These are phyloP conservation scores for Acanthosoma haemorrhoidale DNA, from an alignment of 2,888 invertebrate genomes.

Conservation along the genomic window DNA sequence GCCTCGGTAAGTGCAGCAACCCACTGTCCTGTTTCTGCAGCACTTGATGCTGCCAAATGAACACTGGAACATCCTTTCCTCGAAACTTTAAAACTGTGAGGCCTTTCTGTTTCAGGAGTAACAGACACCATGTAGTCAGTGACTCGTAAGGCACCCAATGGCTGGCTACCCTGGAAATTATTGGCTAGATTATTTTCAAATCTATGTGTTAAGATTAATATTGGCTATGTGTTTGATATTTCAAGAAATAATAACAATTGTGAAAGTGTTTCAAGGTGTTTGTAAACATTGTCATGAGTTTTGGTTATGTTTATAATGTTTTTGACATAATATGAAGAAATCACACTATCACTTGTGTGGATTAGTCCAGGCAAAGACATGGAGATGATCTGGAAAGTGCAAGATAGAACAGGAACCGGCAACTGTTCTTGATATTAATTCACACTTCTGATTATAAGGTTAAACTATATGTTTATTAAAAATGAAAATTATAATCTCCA, in stretches of 20 bases:
- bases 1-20: slow-evolving; percentile 40
- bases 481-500: too few relatives aligned
- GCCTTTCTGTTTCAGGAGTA: slow-evolving; percentile 61
- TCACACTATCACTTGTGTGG: too few relatives aligned
- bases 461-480: too few relatives aligned
- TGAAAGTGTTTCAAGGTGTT: neutral
- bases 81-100: slow-evolving; percentile 60
- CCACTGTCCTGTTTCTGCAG: slow-evolving; percentile 42
- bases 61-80: slow-evolving; percentile 65
- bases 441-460: too few relatives aligned
- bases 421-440: too few relatives aligned
- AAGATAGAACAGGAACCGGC: too few relatives aligned
- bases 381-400: too few relatives aligned
- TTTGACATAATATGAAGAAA: too few relatives aligned
- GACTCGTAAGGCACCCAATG: slow-evolving; percentile 82
- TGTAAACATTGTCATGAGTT: too few relatives aligned
- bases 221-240: neutral
- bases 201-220: neutral
- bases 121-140: slow-evolving; percentile 69
- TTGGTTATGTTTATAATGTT: too few relatives aligned
- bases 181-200: neutral
- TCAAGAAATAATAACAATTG: neutral
- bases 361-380: too few relatives aligned
- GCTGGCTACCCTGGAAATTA: slow-evolving; percentile 66
- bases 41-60: slow-evolving; percentile 69